Base-by-base conservation (phyloP, 2,113 vertebrate species). In the Phyllopteryx taeniolatus region DNA sequence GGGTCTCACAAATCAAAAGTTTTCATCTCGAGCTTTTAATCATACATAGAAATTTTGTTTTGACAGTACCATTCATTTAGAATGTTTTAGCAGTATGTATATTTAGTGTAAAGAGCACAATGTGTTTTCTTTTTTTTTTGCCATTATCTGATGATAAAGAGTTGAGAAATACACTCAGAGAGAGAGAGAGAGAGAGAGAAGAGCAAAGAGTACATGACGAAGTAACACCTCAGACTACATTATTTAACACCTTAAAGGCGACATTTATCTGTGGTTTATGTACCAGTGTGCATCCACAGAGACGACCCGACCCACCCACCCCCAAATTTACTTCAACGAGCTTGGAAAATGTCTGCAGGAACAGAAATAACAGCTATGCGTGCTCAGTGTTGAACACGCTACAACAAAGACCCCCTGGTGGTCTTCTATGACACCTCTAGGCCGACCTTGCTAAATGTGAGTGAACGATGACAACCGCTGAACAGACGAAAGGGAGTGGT, bases 21-120 rank as follows among this genome's bases (percentile, higher is more conserved):
- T 19, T 39, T 85, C 88, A 87, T 92, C 88, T 89, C 80, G 89
- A 92, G 90, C 89, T 91, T 69, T 92, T 92, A 93, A 92, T 93
- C 87, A 90, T 89, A 91, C 89, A 90, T 89, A 91, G 87, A 89
- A 91, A 92, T 90, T 88, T 86, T 82, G 85, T 89, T 27, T 91
- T 79, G 88, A 92, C 91, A 91, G 92, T 92, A 92, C 91, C 91
- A 90, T 91, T 89, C 89, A 83, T 77, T 89, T 81, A 85, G 85
- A 91, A 90, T 90, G 90, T 87, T 87, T 79, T 83, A 80, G 85
- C 87, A 87, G 85, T 89, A 85, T 88, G 88, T 88, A 90, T 91
- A 88, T 89, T 91, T 89, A 91, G 90, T 92, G 87, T 92, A 86
- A 90, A 88, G 80, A 90, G 88, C 89, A 77, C 78, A 57, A 69